These are phyloP conservation scores for Salpingus planirostris DNA, from an alignment of 2,888 invertebrate genomes.

Conservation along the genomic window DNA sequence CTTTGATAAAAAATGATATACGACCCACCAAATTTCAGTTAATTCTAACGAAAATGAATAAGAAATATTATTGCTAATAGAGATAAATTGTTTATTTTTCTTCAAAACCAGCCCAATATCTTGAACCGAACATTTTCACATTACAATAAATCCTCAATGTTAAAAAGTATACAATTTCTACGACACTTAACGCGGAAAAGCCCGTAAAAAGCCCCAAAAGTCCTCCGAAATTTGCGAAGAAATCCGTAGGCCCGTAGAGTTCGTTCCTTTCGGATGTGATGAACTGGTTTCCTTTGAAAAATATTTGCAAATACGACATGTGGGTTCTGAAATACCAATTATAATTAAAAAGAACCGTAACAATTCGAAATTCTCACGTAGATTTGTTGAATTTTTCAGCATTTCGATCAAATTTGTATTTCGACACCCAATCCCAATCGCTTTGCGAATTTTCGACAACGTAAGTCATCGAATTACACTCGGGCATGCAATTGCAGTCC, in stretches of 20 bases:
- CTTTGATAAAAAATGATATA: too few relatives aligned
- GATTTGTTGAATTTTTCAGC: constrained; percentile 1
- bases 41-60: background rate
- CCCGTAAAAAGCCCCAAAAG: constrained; percentile 30
- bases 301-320: constrained; percentile 29
- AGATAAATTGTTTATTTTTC: background rate
- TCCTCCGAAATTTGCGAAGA: constrained; percentile 31
- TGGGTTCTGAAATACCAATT: constrained; percentile 24
- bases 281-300: constrained; percentile 25
- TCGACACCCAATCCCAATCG: constrained; percentile 45
- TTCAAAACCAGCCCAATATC: constrained; percentile 25
- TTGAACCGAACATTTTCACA: constrained; percentile 19
- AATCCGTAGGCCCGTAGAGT: constrained; percentile 28
- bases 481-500: constrained; percentile 46
- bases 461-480: constrained; percentile 55
- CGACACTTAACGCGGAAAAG: constrained; percentile 23
- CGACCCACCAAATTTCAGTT: too few relatives aligned
- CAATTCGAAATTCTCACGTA: constrained; percentile 1
- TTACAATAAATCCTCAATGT: constrained; percentile 24
- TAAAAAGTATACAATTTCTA: constrained; percentile 25
- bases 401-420: constrained; percentile 2
- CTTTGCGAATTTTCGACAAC: constrained; percentile 58
- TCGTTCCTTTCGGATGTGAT: constrained; percentile 28
- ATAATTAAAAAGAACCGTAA: constrained; percentile 1
- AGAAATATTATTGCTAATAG: background rate